Base-by-base conservation (phyloP, 2,113 vertebrate genomes). In the Aptenodytes patagonicus region DNA sequence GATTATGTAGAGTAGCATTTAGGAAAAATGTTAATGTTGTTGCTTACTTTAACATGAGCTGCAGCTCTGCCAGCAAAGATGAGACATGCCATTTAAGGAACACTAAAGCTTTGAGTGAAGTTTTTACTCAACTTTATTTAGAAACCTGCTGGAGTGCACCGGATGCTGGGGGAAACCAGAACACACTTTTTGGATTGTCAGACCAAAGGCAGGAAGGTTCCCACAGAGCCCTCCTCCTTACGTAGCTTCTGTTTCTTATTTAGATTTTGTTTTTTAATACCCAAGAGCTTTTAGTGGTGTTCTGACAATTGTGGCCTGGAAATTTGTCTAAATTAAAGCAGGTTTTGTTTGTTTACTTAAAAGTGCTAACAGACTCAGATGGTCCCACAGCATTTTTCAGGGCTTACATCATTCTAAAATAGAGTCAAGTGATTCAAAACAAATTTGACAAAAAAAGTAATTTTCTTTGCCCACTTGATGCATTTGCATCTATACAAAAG, bases 161-260 rank as follows among this genome's bases (percentile, higher is more conserved):
- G 91, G 94, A 84, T 92, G 90, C 93, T 85, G 92, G 95, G 89
- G 88, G 86, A 93, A 97, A 94, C 83, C 93, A 97, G 94, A 92
- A 94, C 86, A 96, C 93, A 87, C 73, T 95, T 64, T 89, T 64
- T 88, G 84, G 75, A 97, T 96, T 95, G 90, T 91, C 90, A 90
- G 61, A 94, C 80, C 93, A 97, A 96, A 96, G 93, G 90, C 96
- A 93, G 96, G 57, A 84, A 84, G 84, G 87, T 97, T 95, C 93
- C 95, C 92, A 81, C 95, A 94, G 71, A 93, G 66, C 94, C 91
- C 86, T 93, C 88, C 79, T 93, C 89, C 87, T 94, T 18, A 16
- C 68, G 66, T 18, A 95, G 55, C 87, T 89, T 78, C 92, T 96
- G 87, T 20, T 96, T 89, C 91, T 69, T 71, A 89, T 92, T 97